Evolutionary conservation across 2,797 vertebrate species (phyloP).

Genomic region (Rhadinocentrus ornatus): DNA sequence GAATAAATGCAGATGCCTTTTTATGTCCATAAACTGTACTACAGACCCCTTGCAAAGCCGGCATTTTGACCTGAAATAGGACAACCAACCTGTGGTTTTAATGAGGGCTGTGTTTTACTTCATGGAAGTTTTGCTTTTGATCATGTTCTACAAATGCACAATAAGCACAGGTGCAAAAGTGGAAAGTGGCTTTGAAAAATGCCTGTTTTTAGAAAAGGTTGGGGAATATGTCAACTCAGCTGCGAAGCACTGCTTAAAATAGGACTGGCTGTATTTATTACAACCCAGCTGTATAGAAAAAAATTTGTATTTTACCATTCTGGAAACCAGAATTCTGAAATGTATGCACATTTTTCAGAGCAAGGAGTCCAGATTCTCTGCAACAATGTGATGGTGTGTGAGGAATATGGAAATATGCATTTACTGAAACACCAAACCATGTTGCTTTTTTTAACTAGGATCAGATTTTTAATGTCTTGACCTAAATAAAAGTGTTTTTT

Average conservation of each 20-base stretch:
- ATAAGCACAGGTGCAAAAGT: not conserved
- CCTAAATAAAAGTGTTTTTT: too few species aligned
- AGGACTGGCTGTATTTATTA: not conserved
- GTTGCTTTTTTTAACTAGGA: not conserved
- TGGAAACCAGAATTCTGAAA: too few species aligned
- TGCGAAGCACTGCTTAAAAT: not conserved
- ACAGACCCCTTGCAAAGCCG: not conserved
- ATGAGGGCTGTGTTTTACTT: not conserved
- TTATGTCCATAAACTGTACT: not conserved
- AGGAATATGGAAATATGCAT: not conserved
- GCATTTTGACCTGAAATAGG: not conserved
- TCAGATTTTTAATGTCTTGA: too few species aligned
- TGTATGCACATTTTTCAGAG: not conserved
- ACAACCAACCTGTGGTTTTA: not conserved
- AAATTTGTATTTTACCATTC: too few species aligned
- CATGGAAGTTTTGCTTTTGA: not conserved
- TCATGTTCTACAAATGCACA: not conserved
- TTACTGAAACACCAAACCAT: not conserved
- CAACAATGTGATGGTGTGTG: not conserved
- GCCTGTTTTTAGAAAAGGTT: not conserved
- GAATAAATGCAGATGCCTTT: not conserved
- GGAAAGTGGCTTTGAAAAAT: too few species aligned
- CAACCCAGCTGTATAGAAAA: not conserved
- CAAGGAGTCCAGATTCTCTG: not conserved
- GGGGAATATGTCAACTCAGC: not conserved